Base-by-base conservation (phyloP, 37 sponge, comb jelly and placozoan species). In the Bolinopsis microptera region DNA sequence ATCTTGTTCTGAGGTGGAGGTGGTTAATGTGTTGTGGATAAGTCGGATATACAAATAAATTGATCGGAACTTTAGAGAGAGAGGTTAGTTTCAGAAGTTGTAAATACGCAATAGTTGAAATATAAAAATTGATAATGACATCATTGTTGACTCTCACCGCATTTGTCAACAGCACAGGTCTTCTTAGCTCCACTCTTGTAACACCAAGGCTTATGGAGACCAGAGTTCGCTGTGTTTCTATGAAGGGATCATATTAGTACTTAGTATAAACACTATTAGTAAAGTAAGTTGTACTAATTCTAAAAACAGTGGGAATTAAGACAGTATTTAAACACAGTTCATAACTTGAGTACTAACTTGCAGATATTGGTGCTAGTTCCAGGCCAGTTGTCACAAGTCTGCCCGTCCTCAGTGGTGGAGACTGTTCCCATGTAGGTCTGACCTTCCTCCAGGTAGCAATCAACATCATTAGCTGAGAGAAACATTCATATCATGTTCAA, bases 341-440 rank as follows among this genome's bases (percentile, higher is more conserved):
- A n/a, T n/a, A n/a, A n/a, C n/a, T n/a, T n/a, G n/a, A n/a, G n/a
- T n/a, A n/a, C 31, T 72, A 23, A 72, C 75, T 28, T 86, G 61
- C 90, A 86, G 61, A n/a, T 25, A 0, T 34, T 86, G 18, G 3
- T 2, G 61, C 26, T 28, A 0, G 41, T 41, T 0, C 48, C 90
- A 40, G 90, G 61, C 90, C 90, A 86, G 26, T 39, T 39, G 30
- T 86, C 90, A 40, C 90, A 86, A 1, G 28, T 23, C 13, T 39
- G 48, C n/a, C 90, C 90, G 39, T 41, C 30, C 9, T 38, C 90
- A 13, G 90, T 39, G 0, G 0, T n/a, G 0, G 40, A 21, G 3
- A 27, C 90, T n/a, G 90, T 86, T n/a, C 90, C 90, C 90, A 39
- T 86, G 61, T 86, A 86, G 36, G 25, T n/a, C 61, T 39, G 35